Base-by-base conservation (phyloP, 64 coral and sea anemone species). In the Stichodactyla mertensii region DNA sequence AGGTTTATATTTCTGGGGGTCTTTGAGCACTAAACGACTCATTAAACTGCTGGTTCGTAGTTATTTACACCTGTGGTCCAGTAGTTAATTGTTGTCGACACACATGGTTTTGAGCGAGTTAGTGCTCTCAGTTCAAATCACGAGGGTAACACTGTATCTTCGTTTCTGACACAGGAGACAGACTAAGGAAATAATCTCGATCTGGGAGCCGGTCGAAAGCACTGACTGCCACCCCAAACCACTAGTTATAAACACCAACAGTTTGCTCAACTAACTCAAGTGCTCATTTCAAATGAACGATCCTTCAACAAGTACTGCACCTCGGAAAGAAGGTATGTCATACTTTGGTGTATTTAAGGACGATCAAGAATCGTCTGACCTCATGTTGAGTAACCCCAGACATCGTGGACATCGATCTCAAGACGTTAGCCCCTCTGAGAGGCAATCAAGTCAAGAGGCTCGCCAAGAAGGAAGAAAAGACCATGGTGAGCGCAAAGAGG, bases 11-110 rank as follows among this genome's bases (percentile, higher is more conserved):
- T 91, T 78, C 6, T 51, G 54, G 89, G 59, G 89, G 53, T 71
- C 82, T 78, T 88, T 69, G 16, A 91, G 67, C 77, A 95, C 89
- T 91, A 89, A 91, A 91, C 93, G 85, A 85, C 78, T 61, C 89
- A 91, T 95, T 95, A 95, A 83, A 71, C 86, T 88, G 89, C 82
- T 95, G 84, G 82, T 90, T 88, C 26, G 62, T 85, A 83, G 89
- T 80, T 85, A 89, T 95, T 95, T 95, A 91, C 93, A 91, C 93
- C 93, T 95, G 93, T 86, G 93, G 83, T 66, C 58, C 56, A 55
- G 81, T 56, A 83, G 89, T 91, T 88, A 87, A 91, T 95, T 87
- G 83, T 95, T 95, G 89, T 91, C 71, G 45, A 57, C 89, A 81
- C 93, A 95, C 93, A 95, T 95, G 93, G 86, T 95, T 95, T 91